Base-by-base conservation (phyloP, 2,888 invertebrate species). In the Pegoplata infirma region DNA sequence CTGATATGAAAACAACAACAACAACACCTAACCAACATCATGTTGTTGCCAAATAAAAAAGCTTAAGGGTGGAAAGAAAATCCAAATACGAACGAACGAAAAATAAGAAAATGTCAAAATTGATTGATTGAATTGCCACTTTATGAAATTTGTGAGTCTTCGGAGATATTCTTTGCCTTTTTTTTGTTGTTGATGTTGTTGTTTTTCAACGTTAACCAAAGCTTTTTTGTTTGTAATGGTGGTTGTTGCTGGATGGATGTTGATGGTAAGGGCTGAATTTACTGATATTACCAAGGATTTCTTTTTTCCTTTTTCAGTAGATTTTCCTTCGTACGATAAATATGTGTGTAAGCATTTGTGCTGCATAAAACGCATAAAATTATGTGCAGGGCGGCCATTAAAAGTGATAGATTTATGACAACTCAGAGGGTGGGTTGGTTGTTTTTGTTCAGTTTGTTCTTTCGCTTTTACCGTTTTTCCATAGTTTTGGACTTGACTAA, bases 41-140 rank as follows among this genome's bases (percentile, higher is more conserved):
- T 63, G 67, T n/a, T 71, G 59, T 55, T 71, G 61, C 61, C 56
- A 55, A 32, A 8, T n/a, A 12, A 3, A 40, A 40, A 56, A 55
- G 73, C 69, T 73, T 72, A 73, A 71, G 73, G 75, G 78, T 76
- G 74, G 67, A 61, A 49, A 36, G 66, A 44, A 66, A 81, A 80
- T 81, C 63, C 56, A 49, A 68, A 28, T 28, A 28, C 28, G 55
- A 68, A 75, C 59, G 51, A 51, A 51, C 51, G 78, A 40, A 68
- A 69, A 73, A 59, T 78, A 77, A 80, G 71, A 80, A 83, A 80
- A 86, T 84, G 87, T 88, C 87, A 84, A 82, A 88, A 86, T 88
- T 87, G 87, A 87, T 87, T 87, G 87, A 87, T 87, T 87, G 88
- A 87, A 87, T 88, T 87, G 87, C 87, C 87, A 86, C 87, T 86